These are phyloP conservation scores for Cyanoliseus patagonus DNA, from an alignment of 2,113 vertebrate species.

Conservation along the genomic window DNA sequence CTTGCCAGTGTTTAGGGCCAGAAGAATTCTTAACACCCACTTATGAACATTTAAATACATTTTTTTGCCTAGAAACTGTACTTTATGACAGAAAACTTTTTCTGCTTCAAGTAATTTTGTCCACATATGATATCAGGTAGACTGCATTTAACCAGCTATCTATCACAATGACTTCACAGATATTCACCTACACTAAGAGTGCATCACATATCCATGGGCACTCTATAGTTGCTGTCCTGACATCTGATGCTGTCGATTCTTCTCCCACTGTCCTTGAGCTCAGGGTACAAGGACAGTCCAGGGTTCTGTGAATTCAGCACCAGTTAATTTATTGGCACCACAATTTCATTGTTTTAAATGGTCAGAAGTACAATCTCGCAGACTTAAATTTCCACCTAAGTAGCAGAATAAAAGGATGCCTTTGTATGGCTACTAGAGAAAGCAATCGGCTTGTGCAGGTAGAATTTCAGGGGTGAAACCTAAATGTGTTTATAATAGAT, in stretches of 20 bases:
- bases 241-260: background rate
- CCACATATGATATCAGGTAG: background rate
- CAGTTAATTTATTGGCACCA: background rate
- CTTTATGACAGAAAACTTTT: background rate
- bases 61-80: background rate
- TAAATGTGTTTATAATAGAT: background rate
- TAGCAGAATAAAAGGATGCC: background rate
- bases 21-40: conserved; percentile 33
- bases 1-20: background rate
- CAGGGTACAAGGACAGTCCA: background rate
- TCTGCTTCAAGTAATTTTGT: background rate
- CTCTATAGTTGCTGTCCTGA: background rate
- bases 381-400: background rate
- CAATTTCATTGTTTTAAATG: background rate
- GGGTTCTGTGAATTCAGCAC: background rate
- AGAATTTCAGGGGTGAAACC: background rate
- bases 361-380: background rate
- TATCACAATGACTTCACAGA: background rate
- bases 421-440: background rate
- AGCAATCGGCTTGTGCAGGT: background rate
- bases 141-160: background rate
- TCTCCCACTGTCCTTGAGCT: background rate
- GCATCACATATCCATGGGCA: accelerated
- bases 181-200: too few species aligned
- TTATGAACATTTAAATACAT: conserved; percentile 1